These are phyloP conservation scores for Noctua fimbriata DNA, from an alignment of 2,888 invertebrate genomes.

Conservation along the genomic window DNA sequence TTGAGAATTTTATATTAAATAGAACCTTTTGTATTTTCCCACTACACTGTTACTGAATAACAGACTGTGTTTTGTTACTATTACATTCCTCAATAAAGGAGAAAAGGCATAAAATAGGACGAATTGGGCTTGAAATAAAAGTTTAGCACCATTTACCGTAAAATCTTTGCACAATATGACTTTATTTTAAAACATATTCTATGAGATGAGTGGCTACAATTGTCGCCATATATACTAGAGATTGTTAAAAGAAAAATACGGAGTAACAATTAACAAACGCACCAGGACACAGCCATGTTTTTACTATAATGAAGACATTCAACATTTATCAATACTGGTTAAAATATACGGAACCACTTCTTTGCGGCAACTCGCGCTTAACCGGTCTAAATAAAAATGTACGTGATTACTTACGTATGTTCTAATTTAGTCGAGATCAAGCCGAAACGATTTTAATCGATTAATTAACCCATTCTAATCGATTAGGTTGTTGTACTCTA, in stretches of 20 bases:
- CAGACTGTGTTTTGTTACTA: background rate
- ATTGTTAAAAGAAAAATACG: slow-evolving; percentile 32
- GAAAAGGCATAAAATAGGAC: background rate
- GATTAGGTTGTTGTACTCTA: slow-evolving; percentile 76
- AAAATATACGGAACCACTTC: slow-evolving; percentile 66
- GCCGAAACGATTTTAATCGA: slow-evolving; percentile 76
- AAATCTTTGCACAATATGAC: background rate
- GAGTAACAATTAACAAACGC: slow-evolving; percentile 48
- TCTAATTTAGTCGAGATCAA: slow-evolving; percentile 77
- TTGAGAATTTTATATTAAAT: background rate
- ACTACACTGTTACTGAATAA: background rate
- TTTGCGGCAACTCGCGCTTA: slow-evolving; percentile 44
- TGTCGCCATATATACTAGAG: background rate
- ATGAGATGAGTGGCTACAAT: background rate
- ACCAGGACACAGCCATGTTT: slow-evolving; percentile 46
- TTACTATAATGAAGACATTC: slow-evolving; percentile 61
- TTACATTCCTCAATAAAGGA: background rate
- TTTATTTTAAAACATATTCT: background rate
- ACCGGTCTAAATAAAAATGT: slow-evolving; percentile 66
- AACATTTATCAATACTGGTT: slow-evolving; percentile 50
- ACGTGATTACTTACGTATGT: slow-evolving; percentile 73
- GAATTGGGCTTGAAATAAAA: background rate
- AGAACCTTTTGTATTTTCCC: too few relatives aligned
- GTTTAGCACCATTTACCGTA: rapidly evolving
- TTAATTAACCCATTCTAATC: slow-evolving; percentile 74